A percentile compares a stretch with the other conserved stretches of the same genome.
Conservation (phyloP, 2,797 vertebrate species). For the Pachyuromys duprasi region DNA sequence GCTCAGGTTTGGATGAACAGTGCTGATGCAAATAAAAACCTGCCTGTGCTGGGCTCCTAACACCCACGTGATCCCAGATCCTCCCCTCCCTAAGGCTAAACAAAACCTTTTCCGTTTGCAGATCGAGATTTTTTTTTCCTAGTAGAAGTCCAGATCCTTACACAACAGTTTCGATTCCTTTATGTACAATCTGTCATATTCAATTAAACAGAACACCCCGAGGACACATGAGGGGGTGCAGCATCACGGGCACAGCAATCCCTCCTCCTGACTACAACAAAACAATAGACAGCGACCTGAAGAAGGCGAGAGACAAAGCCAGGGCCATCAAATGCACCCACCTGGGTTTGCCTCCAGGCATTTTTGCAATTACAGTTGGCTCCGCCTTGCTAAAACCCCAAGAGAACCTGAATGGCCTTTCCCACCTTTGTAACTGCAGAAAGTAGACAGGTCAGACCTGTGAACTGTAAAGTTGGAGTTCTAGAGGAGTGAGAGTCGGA, state of each 20-base stretch:
- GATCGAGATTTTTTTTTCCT: not conserved
- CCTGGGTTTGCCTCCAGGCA: not conserved
- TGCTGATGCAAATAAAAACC: not conserved
- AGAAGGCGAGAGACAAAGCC: not conserved
- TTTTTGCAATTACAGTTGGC: not conserved
- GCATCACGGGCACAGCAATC: fast-evolving
- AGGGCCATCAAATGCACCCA: not conserved
- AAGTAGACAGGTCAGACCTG: not conserved
- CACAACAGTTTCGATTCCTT: not conserved
- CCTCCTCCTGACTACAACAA: not conserved
- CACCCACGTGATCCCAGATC: not conserved
- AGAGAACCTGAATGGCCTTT: not conserved
- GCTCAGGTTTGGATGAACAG: not conserved
- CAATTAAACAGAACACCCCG: not conserved
- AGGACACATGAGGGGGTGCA: fast-evolving
- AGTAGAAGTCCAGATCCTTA: not conserved
- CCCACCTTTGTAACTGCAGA: not conserved
- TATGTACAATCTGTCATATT: not conserved
- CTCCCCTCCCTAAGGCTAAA: not conserved
- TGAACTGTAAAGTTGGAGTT: too few relatives aligned
- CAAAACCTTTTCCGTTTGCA: not conserved
- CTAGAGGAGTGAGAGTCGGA: not conserved
- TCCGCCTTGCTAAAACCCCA: not conserved
- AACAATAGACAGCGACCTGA: not conserved
- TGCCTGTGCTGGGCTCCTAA: not conserved